A percentile compares a stretch with the other conserved stretches of the same genome.
phyloP scores from a whole-genome alignment of 2,888 invertebrate species.

The Eledona agricola region DNA sequence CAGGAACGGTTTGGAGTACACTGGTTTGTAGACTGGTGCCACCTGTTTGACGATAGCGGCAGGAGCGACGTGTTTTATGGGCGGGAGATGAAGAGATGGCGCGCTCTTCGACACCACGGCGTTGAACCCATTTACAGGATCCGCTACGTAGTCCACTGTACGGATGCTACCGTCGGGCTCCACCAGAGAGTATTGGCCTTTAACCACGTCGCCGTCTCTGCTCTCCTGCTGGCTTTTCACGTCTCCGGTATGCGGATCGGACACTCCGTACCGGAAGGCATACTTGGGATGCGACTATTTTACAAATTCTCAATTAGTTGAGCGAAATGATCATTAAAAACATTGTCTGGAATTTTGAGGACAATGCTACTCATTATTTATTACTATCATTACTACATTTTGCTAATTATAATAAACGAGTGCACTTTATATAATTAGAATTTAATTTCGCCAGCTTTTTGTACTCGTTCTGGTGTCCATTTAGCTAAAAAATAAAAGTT shows the following conservation, averaged over 20 bases:
- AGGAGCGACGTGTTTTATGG: slow-evolving; percentile 13
- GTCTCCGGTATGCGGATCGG: slow-evolving; percentile 70
- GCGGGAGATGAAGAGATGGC: slow-evolving; percentile 63
- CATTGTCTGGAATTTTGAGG: too few species aligned
- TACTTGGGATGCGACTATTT: slow-evolving; percentile 71
- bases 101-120: slow-evolving; percentile 56
- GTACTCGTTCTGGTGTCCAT: too few species aligned
- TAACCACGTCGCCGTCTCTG: slow-evolving; percentile 70
- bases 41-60: slow-evolving; percentile 50
- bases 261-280: slow-evolving; percentile 70
- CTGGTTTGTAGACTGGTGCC: slow-evolving; percentile 48
- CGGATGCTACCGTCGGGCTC: slow-evolving; percentile 63
- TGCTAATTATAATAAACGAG: too few species aligned
- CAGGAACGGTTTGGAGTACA: slow-evolving; percentile 48
- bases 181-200: slow-evolving; percentile 60
- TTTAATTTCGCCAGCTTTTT: too few species aligned
- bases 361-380: too few species aligned
- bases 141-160: slow-evolving; percentile 66
- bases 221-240: slow-evolving; percentile 70
- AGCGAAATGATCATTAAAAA: too few species aligned
- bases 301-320: too few species aligned
- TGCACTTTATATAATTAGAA: too few species aligned
- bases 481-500: too few species aligned
- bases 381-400: too few species aligned
- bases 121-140: slow-evolving; percentile 65